Evolutionary conservation across 1,140 invertebrate genomes (phyloP), one percentile per base, ranked within the genome.

Genomic region (Sinonovacula constricta): DNA sequence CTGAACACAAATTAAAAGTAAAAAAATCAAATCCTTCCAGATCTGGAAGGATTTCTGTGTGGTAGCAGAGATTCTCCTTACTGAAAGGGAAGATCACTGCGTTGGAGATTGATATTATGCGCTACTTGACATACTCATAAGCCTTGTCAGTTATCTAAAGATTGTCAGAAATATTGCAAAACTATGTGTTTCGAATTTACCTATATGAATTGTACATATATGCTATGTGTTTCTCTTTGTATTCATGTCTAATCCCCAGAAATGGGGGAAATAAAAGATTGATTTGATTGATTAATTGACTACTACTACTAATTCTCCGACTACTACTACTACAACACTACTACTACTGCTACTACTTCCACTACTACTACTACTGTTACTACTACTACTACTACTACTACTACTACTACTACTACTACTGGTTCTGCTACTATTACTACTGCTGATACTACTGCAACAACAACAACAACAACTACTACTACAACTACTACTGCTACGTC

Each of bases 391-490:
- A 49, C 45, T 49, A 49, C 45, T 12, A 49, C 45, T 49, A 49
- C 45, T 49, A 49, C 45, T 49, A n/a, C n/a, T n/a, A n/a, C n/a
- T n/a, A n/a, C n/a, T n/a, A n/a, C n/a, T n/a, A n/a, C n/a, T n/a
- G n/a, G n/a, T n/a, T n/a, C 45, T 49, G n/a, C 45, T 49, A 49
- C 45, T 49, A 49, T n/a, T 49, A 49, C 45, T 49, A 49, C 45
- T 49, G n/a, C 45, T 49, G n/a, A 10, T 49, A 49, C 45, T 49
- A 49, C 45, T 49, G n/a, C 45, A 12, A 49, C 45, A 12, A 49
- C 45, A 12, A 49, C 45, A 12, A 49, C 45, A 12, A 49, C 45
- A 12, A 49, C 45, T 49, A 49, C 45, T 49, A 49, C 45, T 49
- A 49, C 45, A 12, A 49, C 45, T 49, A 49, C 45, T 49, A 49